Base-by-base conservation (phyloP, 2,797 vertebrate species). In the Enteromius fasciolatus region DNA sequence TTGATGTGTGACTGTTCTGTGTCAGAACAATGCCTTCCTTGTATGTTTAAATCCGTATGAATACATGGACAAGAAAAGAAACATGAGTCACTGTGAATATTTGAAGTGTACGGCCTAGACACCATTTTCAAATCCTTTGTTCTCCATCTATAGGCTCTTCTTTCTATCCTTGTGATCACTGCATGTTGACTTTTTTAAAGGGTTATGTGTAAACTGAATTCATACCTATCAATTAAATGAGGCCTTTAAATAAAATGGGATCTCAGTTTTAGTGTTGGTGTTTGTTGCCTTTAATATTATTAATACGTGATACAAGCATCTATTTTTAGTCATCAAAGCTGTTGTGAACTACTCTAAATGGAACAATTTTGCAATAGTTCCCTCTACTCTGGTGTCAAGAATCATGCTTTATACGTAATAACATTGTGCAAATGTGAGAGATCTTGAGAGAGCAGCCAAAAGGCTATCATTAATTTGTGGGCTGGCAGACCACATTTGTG, bases 201-300 rank as follows among this genome's bases (percentile, higher is more conserved):
- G 91, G 67, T 87, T 75, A 86, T 84, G 90, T 93, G 91, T 94
- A 90, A 92, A 92, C 88, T 87, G 67, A 92, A 87, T 92, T 91
- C 89, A 83, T 93, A 93, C 91, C 83, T 90, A 91, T 89, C 87
- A 86, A 93, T 93, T 93, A 94, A 94, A 94, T 87, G 79, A 90
- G 86, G 90, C 86, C 85, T 91, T 86, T 86, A 88, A 90, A 88
- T 59, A 81, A 54, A 81, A 61, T 14, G 83, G 46, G 75, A 76
- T 73, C 31, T 82, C 18, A n/a, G 73, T 90, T 80, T 63, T 41
- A 74, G 31, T 57, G 44, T 80, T 76, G 12, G 61, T 81, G 11
- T 41, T 76, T 78, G 23, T 46, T 85, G 75, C 44, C 25, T 48
- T 44, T 12, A 44, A 44, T 44, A 44, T 15, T 10, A n/a, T 25